Conservation (phyloP, 2,797 vertebrate species). For the Taenioides sp. region DNA sequence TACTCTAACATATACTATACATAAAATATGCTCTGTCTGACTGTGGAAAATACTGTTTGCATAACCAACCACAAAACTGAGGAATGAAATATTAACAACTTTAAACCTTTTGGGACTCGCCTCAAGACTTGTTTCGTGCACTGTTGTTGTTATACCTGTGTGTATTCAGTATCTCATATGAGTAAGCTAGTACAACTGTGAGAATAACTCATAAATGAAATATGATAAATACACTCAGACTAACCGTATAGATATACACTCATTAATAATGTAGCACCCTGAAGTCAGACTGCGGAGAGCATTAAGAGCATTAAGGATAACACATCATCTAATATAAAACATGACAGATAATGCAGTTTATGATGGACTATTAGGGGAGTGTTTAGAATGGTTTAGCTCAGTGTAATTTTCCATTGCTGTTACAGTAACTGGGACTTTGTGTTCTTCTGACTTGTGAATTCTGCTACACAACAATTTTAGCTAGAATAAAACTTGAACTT, state of each 20-base stretch:
- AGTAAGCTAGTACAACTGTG: conserved; percentile 42
- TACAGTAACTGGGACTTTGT: neutral
- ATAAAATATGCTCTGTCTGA: conserved; percentile 7
- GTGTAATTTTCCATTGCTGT: neutral
- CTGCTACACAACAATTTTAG: neutral
- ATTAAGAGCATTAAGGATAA: neutral
- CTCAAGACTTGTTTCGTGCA: conserved; percentile 21
- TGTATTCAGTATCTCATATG: conserved; percentile 16
- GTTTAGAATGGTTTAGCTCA: neutral
- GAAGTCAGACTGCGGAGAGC: conserved; percentile 5
- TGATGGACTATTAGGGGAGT: neutral
- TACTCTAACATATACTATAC: conserved; percentile 10
- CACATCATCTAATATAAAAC: conserved; percentile 6
- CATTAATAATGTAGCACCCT: conserved; percentile 11
- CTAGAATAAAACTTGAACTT: neutral
- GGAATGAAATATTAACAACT: conserved; percentile 6
- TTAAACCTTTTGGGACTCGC: conserved; percentile 16
- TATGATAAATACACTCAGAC: conserved; percentile 55
- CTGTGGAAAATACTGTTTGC: conserved; percentile 10
- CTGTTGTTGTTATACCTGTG: conserved; percentile 13
- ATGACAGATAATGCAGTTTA: neutral
- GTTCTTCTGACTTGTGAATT: neutral
- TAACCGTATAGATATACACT: conserved; percentile 27
- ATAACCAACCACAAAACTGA: conserved; percentile 6
- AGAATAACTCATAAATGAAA: conserved; percentile 68